A percentile compares a stretch with the other conserved stretches of the same genome.
Conservation (phyloP, 2,888 invertebrate genomes). For the Catocala sponsa region DNA sequence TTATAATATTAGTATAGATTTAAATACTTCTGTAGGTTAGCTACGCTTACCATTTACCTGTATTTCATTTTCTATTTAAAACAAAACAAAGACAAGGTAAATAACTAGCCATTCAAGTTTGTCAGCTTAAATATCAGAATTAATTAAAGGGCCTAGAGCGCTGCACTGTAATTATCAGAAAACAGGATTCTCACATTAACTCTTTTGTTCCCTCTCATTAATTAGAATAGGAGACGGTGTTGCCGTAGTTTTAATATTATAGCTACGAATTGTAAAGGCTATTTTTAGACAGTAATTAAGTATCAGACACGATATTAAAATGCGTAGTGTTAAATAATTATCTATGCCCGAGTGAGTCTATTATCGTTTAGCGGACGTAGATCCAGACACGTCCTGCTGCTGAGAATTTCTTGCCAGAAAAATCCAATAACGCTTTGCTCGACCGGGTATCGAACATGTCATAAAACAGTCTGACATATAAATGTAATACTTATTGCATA, state of each 20-base stretch:
- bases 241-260: constrained; percentile 23
- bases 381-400: no score
- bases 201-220: constrained; percentile 55
- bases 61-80: constrained; percentile 5
- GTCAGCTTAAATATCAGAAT: constrained; percentile 54
- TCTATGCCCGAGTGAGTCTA: no score
- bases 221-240: constrained; percentile 36
- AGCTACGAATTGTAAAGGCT: constrained; percentile 1
- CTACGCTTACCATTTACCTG: neutral
- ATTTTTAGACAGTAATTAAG: neutral
- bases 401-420: no score
- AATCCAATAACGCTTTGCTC: no score
- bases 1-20: no score
- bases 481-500: no score
- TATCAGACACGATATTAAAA: neutral
- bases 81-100: constrained; percentile 32
- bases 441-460: no score
- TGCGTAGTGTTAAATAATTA: neutral
- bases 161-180: constrained; percentile 62
- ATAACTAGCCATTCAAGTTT: constrained; percentile 32
- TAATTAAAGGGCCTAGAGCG: constrained; percentile 54
- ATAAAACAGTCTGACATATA: no score
- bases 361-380: no score
- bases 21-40: no score
- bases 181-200: constrained; percentile 51